Percentiles rank a stretch among this genome's conserved stretches.
Evolutionary conservation across 2,888 invertebrate genomes (phyloP).

Genomic region (Cephus pygmeus): DNA sequence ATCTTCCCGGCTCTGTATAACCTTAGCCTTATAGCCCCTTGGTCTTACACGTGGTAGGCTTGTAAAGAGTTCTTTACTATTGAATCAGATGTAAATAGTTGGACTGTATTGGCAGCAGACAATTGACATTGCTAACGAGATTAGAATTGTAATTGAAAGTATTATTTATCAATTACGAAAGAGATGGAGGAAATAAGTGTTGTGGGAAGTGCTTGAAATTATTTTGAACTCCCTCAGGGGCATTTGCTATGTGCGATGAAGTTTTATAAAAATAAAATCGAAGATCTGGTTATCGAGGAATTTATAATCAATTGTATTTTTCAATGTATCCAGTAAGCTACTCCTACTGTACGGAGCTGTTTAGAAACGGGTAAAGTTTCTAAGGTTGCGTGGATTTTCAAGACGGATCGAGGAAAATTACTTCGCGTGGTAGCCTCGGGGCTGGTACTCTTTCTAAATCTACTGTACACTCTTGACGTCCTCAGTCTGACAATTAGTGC

Average conservation of each 20-base stretch:
- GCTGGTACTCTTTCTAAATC: neutral
- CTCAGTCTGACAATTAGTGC: neutral
- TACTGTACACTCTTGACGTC: neutral
- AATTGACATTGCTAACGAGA: neutral
- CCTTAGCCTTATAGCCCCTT: neutral
- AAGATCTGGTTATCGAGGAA: neutral
- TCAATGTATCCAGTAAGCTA: neutral
- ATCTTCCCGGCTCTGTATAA: conserved; percentile 4
- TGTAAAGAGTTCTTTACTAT: neutral
- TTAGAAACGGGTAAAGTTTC: neutral
- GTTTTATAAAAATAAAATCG: neutral
- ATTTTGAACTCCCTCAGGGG: conserved; percentile 8
- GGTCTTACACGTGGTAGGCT: neutral
- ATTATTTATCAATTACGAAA: neutral
- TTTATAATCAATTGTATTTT: neutral
- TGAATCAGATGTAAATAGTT: neutral
- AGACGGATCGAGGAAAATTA: neutral
- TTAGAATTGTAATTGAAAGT: neutral
- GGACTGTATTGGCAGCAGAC: neutral
- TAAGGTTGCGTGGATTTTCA: neutral
- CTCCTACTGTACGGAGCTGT: neutral
- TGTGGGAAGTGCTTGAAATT: neutral
- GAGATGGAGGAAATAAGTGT: neutral
- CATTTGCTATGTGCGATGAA: neutral
- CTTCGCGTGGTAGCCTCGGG: neutral